Conservation (phyloP, 1,140 invertebrate species). For the Zophobas morio region DNA sequence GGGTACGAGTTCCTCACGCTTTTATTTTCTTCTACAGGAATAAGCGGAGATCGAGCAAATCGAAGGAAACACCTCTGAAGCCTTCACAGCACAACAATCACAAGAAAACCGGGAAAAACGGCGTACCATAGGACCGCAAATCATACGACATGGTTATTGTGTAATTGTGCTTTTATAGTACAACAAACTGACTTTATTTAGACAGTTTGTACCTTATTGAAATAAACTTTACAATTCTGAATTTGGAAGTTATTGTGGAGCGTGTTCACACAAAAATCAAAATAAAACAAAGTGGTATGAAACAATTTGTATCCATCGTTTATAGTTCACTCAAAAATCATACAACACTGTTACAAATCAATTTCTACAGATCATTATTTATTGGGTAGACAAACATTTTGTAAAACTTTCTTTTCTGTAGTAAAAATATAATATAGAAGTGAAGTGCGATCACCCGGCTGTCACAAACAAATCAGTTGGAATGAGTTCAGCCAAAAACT, state of each 20-base stretch:
- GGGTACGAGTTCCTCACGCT: neutral
- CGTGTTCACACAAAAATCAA: constrained; percentile 7
- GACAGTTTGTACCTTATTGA: constrained; percentile 5
- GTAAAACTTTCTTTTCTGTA: constrained; percentile 52
- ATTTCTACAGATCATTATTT: constrained; percentile 58
- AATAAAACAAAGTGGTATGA: constrained; percentile 62
- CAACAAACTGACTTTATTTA: constrained; percentile 19
- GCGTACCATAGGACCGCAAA: constrained; percentile 1
- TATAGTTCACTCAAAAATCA: constrained; percentile 65
- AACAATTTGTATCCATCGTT: constrained; percentile 67
- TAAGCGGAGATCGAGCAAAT: neutral
- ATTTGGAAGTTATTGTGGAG: neutral
- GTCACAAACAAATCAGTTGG: constrained; percentile 54
- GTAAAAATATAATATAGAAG: constrained; percentile 58
- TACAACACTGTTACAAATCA: constrained; percentile 65
- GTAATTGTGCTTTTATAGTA: constrained; percentile 1
- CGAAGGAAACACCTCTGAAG: neutral
- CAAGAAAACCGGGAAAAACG: neutral
- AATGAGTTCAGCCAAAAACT: constrained; percentile 60
- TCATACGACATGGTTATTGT: constrained; percentile 33
- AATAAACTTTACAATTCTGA: constrained; percentile 4
- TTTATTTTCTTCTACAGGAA: neutral
- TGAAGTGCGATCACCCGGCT: constrained; percentile 44
- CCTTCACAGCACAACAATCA: neutral
- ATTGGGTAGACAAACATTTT: constrained; percentile 61